Evolutionary conservation across 2,113 vertebrate species (phyloP).

Genomic region (Crotophaga sulcirostris): DNA sequence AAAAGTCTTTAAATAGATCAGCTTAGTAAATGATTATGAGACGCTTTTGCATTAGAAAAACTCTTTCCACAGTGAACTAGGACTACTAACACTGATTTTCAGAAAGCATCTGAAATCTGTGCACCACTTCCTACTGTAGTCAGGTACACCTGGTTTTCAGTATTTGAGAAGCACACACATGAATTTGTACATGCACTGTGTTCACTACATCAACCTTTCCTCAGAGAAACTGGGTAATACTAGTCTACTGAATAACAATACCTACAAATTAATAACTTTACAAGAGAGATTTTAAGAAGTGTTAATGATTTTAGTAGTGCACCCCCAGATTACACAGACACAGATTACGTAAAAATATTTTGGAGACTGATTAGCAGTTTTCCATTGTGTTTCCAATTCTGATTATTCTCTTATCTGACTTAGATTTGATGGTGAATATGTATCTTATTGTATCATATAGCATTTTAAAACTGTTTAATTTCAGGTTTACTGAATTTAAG

Average conservation of each 20-base stretch:
- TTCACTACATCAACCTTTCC: not conserved
- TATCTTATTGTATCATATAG: not conserved
- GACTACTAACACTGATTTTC: not conserved
- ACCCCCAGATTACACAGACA: rapidly evolving
- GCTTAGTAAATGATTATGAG: not conserved
- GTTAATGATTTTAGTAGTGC: not conserved
- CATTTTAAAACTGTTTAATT: not conserved
- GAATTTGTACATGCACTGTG: not conserved
- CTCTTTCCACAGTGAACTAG: not conserved
- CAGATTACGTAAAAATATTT: not conserved
- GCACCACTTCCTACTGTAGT: not conserved
- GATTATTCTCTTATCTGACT: not conserved
- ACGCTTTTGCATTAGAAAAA: not conserved
- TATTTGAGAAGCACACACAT: not conserved
- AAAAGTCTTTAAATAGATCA: slow-evolving; percentile 15
- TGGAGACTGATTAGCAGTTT: too few species aligned
- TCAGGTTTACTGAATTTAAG: not conserved
- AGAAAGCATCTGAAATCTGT: not conserved
- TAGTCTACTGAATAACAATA: not conserved
- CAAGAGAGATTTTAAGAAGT: not conserved
- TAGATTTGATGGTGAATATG: not conserved
- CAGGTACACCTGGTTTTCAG: not conserved
- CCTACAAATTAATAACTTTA: not conserved
- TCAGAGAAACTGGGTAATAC: not conserved
- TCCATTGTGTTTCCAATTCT: too few species aligned